phyloP scores from a whole-genome alignment of 2,888 invertebrate species.

The Plebejus anna region DNA sequence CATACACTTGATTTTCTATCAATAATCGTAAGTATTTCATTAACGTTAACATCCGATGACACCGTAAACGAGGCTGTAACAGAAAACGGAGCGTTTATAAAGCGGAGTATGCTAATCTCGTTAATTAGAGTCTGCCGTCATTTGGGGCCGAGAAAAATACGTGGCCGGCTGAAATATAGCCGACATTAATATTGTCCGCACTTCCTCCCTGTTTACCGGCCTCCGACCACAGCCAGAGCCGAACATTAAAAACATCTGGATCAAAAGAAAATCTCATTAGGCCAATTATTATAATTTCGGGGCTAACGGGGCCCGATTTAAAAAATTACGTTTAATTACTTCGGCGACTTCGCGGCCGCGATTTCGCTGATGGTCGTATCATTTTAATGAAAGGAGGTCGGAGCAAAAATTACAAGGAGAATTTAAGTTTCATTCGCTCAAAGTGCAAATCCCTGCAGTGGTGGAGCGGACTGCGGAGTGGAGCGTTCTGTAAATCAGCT shows the following conservation, averaged over 20 bases:
- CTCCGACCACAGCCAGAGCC: constrained; percentile 43
- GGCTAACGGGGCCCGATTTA: constrained; percentile 8
- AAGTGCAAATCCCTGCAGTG: constrained; percentile 54
- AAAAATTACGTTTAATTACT: constrained; percentile 19
- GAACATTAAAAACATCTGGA: constrained; percentile 40
- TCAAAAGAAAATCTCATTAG: constrained; percentile 36
- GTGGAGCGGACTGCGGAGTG: constrained; percentile 58
- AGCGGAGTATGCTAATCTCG: constrained; percentile 73
- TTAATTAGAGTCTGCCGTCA: constrained; percentile 73
- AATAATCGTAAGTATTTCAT: not conserved
- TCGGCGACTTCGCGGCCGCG: not conserved
- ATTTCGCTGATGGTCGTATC: constrained; percentile 10
- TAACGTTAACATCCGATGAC: constrained; percentile 11
- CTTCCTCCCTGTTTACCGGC: constrained; percentile 63
- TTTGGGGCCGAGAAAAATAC: constrained; percentile 69
- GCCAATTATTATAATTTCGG: constrained; percentile 30
- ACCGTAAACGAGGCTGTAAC: constrained; percentile 1
- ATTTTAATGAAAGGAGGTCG: constrained; percentile 9
- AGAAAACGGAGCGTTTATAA: constrained; percentile 40
- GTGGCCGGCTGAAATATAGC: constrained; percentile 65
- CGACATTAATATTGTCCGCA: constrained; percentile 73
- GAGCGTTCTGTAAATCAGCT: constrained; percentile 69
- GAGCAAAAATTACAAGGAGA: constrained; percentile 29
- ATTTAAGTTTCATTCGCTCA: constrained; percentile 30
- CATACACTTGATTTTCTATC: too few species aligned